Percentiles rank a stretch among this genome's conserved stretches.
phyloP scores from a whole-genome alignment of 2,888 invertebrate genomes.

The Suillia variegata region DNA sequence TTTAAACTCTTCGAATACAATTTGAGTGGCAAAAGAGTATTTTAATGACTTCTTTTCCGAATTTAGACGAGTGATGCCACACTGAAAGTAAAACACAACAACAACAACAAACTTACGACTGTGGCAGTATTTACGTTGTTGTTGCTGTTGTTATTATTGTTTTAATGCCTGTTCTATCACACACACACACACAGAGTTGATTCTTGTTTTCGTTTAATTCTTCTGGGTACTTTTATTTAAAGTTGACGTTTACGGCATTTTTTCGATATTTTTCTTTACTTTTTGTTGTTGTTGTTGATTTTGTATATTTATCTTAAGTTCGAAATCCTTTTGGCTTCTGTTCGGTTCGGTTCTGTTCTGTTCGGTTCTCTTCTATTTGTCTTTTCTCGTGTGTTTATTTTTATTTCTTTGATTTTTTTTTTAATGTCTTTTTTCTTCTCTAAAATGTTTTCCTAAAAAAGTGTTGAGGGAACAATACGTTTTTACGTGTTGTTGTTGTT shows the following conservation, averaged over 20 bases:
- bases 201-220: neutral
- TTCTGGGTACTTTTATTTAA: neutral
- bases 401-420: constrained; percentile 26
- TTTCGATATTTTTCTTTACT: neutral
- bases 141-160: constrained; percentile 10
- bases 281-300: constrained; percentile 13
- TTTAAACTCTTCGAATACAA: no score
- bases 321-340: constrained; percentile 27
- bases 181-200: constrained; percentile 11
- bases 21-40: no score
- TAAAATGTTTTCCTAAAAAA: constrained; percentile 23
- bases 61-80: no score
- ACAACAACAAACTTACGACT: no score
- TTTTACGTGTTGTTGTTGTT: no score
- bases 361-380: constrained; percentile 13
- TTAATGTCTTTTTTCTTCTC: constrained; percentile 16
- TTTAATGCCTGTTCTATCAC: constrained; percentile 20
- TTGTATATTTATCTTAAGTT: constrained; percentile 21
- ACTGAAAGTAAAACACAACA: no score
- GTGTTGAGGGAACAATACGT: constrained; percentile 11
- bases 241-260: constrained; percentile 15
- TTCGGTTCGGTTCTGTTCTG: no score
- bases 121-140: no score
- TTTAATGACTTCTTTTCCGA: no score
- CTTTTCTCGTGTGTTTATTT: constrained; percentile 22